phyloP scores from a whole-genome alignment of 2,797 vertebrate genomes.

The Sebastes taczanowskii region DNA sequence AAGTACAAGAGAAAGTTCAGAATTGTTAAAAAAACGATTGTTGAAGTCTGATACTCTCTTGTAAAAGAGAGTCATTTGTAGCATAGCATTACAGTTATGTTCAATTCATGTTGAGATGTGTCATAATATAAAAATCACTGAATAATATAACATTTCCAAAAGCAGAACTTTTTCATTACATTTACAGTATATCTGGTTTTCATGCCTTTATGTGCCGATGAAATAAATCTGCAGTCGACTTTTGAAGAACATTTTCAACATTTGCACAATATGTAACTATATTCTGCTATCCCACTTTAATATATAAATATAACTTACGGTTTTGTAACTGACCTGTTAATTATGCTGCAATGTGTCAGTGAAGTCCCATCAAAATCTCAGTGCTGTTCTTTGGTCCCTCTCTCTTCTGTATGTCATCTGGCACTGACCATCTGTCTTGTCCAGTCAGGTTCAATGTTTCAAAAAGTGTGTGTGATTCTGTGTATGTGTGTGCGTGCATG shows the following conservation, averaged over 20 bases:
- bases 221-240: background rate
- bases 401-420: background rate
- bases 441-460: background rate
- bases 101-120: background rate
- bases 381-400: background rate
- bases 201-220: background rate
- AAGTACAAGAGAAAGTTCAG: background rate
- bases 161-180: background rate
- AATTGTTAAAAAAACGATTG: background rate
- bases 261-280: background rate
- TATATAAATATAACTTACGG: background rate
- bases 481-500: background rate
- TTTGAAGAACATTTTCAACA: background rate
- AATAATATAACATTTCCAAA: background rate
- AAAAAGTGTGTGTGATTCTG: background rate
- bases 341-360: background rate
- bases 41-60: background rate
- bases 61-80: background rate
- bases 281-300: background rate
- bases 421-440: background rate
- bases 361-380: background rate
- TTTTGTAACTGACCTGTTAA: slow-evolving; percentile 47
- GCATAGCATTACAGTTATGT: background rate
- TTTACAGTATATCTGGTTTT: background rate
- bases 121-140: background rate